phyloP scores from a whole-genome alignment of 2,797 vertebrate genomes.

The Sternarchorhynchus goeldii region DNA sequence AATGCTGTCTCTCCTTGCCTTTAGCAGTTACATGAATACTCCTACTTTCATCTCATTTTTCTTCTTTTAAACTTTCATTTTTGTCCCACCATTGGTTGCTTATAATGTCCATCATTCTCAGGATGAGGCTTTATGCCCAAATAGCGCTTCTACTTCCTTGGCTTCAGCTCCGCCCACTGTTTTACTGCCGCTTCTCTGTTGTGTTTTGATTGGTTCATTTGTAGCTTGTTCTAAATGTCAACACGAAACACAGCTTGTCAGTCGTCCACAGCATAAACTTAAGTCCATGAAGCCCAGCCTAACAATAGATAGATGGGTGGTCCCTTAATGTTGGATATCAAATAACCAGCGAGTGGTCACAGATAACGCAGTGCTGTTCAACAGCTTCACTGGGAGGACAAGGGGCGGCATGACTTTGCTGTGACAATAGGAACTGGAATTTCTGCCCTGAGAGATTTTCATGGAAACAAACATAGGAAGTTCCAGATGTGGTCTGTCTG shows the following conservation, averaged over 20 bases:
- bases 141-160: constrained; percentile 83
- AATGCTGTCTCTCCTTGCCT: neutral
- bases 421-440: constrained; percentile 56
- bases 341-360: constrained; percentile 7
- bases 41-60: constrained; percentile 25
- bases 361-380: neutral
- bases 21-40: neutral
- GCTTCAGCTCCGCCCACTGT: constrained; percentile 79
- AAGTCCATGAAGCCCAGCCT: neutral
- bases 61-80: constrained; percentile 67
- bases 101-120: constrained; percentile 80
- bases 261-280: neutral
- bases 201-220: constrained; percentile 82
- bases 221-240: constrained; percentile 29
- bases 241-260: neutral
- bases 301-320: neutral
- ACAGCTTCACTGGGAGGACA: constrained; percentile 13
- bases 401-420: constrained; percentile 35
- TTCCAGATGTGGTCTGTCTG: constrained; percentile 68
- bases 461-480: constrained; percentile 77
- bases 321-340: neutral
- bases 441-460: constrained; percentile 63
- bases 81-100: constrained; percentile 79
- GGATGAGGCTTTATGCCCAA: constrained; percentile 90
- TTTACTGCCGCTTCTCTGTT: constrained; percentile 87